Conservation (phyloP, 2,113 vertebrate genomes). For the Siphamia tubifer region DNA sequence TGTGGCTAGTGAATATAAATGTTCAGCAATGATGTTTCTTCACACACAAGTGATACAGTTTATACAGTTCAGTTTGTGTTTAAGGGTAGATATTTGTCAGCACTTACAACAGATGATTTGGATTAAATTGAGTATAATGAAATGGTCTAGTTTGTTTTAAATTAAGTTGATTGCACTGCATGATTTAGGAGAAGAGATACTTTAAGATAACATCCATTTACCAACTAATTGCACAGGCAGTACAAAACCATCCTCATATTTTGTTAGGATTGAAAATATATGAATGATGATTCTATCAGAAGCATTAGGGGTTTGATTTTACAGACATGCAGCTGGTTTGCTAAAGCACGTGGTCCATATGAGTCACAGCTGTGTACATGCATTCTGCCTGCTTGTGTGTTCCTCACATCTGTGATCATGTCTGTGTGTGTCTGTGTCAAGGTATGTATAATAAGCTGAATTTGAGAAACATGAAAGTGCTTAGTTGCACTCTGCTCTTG, state of each 20-base stretch:
- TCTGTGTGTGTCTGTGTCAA: conserved; percentile 2
- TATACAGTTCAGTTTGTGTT: too few relatives aligned
- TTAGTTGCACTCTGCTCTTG: conserved; percentile 29
- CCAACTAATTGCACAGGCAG: background rate
- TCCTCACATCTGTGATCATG: background rate
- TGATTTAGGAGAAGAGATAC: background rate
- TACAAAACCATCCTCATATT: too few relatives aligned
- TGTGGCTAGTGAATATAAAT: too few relatives aligned
- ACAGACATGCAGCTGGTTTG: too few relatives aligned
- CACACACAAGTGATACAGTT: too few relatives aligned
- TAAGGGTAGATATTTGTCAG: too few relatives aligned
- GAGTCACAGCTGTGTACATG: background rate
- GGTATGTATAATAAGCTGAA: conserved; percentile 36
- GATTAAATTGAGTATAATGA: background rate
- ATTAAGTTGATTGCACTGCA: background rate
- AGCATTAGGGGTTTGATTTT: too few relatives aligned
- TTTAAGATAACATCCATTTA: background rate
- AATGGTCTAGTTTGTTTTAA: background rate
- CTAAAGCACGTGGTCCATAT: background rate
- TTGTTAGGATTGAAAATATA: too few relatives aligned
- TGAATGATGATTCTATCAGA: too few relatives aligned
- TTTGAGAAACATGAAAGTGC: conserved; percentile 49
- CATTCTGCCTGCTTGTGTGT: background rate
- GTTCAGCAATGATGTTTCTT: too few relatives aligned
- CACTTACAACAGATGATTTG: background rate